phyloP scores from a whole-genome alignment of 1,140 invertebrate species.

The Drosophila repletoides region DNA sequence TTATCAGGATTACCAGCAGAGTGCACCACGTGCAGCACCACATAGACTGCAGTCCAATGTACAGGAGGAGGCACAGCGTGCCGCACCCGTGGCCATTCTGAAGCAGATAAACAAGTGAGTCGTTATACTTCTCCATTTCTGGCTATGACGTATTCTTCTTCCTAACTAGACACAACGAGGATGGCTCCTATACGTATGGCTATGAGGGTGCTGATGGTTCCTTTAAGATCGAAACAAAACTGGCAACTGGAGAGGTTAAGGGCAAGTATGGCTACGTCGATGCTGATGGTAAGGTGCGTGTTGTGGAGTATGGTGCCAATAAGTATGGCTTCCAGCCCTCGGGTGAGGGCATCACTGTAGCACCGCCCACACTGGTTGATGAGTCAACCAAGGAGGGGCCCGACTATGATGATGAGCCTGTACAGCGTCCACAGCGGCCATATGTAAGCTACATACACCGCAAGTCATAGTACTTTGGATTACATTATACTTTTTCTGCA shows the following conservation, averaged over 20 bases:
- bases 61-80: constrained; percentile 81
- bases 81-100: constrained; percentile 90
- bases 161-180: constrained; percentile 88
- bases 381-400: constrained; percentile 85
- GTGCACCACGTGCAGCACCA: constrained; percentile 83
- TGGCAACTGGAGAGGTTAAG: constrained; percentile 89
- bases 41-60: constrained; percentile 82
- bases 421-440: constrained; percentile 75
- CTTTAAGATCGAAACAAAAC: constrained; percentile 93
- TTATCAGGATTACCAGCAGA: constrained; percentile 85
- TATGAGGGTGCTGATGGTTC: constrained; percentile 93
- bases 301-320: constrained; percentile 94
- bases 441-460: constrained; percentile 51
- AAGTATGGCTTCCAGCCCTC: constrained; percentile 93
- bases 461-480: background rate
- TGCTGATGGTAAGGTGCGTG: constrained; percentile 88
- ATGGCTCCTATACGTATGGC: constrained; percentile 93
- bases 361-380: constrained; percentile 90
- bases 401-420: constrained; percentile 83
- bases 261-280: constrained; percentile 95
- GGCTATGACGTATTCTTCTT: background rate
- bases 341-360: constrained; percentile 92
- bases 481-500: background rate
- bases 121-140: background rate
- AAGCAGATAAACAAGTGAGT: constrained; percentile 91